phyloP scores from a whole-genome alignment of 2,113 vertebrate genomes.

The Spea bombifrons region DNA sequence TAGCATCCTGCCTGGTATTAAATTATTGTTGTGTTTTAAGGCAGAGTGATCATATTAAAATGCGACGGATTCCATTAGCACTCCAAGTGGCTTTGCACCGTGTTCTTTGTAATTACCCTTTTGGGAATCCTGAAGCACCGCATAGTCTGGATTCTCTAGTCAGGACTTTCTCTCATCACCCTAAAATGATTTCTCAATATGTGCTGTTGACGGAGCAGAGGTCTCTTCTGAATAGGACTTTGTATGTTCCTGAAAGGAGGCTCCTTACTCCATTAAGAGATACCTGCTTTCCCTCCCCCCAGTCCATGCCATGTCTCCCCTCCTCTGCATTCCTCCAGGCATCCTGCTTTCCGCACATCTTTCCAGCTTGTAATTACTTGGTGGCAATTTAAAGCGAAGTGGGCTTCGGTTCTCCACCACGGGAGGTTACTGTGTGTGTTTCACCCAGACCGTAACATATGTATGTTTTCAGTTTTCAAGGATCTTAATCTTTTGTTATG shows the following conservation, averaged over 20 bases:
- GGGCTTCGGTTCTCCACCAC: too few relatives aligned
- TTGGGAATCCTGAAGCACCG: constrained; percentile 8
- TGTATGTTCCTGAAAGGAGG: constrained; percentile 46
- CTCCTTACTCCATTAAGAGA: constrained; percentile 42
- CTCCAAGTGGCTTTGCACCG: not conserved
- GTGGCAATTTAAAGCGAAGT: not conserved
- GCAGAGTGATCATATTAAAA: too few relatives aligned
- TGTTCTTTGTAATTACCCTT: not conserved
- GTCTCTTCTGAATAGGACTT: constrained; percentile 49
- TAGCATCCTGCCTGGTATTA: too few relatives aligned
- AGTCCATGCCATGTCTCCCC: constrained; percentile 35
- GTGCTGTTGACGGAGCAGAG: constrained; percentile 46
- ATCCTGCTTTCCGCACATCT: constrained; percentile 15
- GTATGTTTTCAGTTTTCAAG: too few relatives aligned
- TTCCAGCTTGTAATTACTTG: constrained; percentile 34
- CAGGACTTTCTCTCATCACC: constrained; percentile 44
- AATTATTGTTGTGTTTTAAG: not conserved
- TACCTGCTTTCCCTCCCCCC: constrained; percentile 40
- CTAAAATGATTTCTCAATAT: constrained; percentile 51
- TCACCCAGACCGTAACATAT: too few relatives aligned
- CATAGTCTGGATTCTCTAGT: constrained; percentile 33
- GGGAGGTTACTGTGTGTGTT: too few relatives aligned
- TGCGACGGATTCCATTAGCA: too few relatives aligned
- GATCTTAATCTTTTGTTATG: too few relatives aligned
- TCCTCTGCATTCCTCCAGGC: constrained; percentile 44